Evolutionary conservation across 2,888 invertebrate species (phyloP).

Genomic region (Galerucella pusilla): DNA sequence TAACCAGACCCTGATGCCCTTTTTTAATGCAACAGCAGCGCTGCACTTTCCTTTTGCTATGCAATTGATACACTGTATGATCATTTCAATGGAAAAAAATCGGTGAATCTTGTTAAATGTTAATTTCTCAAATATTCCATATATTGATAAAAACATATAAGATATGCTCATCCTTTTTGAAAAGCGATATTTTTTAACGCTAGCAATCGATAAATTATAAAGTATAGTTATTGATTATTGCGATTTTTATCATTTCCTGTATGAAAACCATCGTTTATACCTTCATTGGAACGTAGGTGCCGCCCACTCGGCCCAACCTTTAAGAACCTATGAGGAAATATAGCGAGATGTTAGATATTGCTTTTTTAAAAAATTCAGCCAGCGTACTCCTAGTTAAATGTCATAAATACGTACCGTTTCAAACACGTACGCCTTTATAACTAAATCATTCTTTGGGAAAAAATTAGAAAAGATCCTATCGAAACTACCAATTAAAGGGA

Average conservation of each 20-base stretch:
- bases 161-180: not conserved
- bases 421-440: not conserved
- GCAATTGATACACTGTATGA: not conserved
- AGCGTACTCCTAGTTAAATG: constrained; percentile 34
- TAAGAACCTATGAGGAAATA: constrained; percentile 33
- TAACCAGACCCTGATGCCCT: constrained; percentile 41
- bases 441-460: not conserved
- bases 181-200: not conserved
- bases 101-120: no score
- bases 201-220: constrained; percentile 22
- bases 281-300: constrained; percentile 25
- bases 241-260: constrained; percentile 32
- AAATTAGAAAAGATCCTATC: not conserved
- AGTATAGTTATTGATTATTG: constrained; percentile 25
- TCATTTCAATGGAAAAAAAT: not conserved
- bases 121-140: no score
- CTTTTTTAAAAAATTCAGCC: constrained; percentile 30
- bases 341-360: constrained; percentile 40
- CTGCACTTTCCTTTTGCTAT: not conserved
- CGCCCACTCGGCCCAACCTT: constrained; percentile 37
- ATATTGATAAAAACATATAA: no score
- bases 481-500: not conserved
- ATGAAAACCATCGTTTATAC: constrained; percentile 25
- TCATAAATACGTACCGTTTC: constrained; percentile 14
- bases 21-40: constrained; percentile 28